Evolutionary conservation across 2,113 vertebrate genomes (phyloP).

Genomic region (Apistogramma diplotaenia): DNA sequence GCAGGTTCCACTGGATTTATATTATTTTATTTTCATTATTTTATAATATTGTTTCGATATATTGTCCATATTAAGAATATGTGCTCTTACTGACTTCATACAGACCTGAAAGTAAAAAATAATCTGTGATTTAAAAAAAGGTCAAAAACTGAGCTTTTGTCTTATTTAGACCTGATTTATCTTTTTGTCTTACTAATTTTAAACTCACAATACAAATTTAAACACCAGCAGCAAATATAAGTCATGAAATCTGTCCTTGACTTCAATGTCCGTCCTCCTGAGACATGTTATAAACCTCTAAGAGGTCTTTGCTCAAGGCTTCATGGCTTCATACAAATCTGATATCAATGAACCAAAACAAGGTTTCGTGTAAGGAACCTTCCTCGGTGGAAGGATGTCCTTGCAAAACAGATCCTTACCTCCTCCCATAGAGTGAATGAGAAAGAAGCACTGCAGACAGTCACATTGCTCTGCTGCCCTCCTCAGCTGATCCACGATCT

Average conservation of each 20-base stretch:
- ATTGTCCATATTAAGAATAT: background rate
- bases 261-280: too few relatives aligned
- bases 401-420: slow-evolving; percentile 77
- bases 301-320: too few relatives aligned
- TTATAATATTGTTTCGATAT: background rate
- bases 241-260: too few relatives aligned
- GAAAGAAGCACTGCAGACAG: slow-evolving; percentile 94
- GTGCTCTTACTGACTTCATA: background rate
- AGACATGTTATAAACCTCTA: too few relatives aligned
- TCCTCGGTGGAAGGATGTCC: background rate
- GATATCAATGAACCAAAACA: background rate
- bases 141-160: background rate
- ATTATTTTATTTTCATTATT: too few relatives aligned
- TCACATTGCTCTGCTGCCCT: slow-evolving; percentile 90
- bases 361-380: background rate
- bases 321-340: too few relatives aligned
- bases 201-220: too few relatives aligned
- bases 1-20: too few relatives aligned
- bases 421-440: slow-evolving; percentile 98
- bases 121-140: background rate
- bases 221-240: too few relatives aligned
- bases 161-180: too few relatives aligned
- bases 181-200: too few relatives aligned
- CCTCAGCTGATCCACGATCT: slow-evolving; percentile 88
- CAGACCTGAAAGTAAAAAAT: background rate